Evolutionary conservation across 1,140 invertebrate genomes (phyloP).

Genomic region (Ctenoplectra terminalis): DNA sequence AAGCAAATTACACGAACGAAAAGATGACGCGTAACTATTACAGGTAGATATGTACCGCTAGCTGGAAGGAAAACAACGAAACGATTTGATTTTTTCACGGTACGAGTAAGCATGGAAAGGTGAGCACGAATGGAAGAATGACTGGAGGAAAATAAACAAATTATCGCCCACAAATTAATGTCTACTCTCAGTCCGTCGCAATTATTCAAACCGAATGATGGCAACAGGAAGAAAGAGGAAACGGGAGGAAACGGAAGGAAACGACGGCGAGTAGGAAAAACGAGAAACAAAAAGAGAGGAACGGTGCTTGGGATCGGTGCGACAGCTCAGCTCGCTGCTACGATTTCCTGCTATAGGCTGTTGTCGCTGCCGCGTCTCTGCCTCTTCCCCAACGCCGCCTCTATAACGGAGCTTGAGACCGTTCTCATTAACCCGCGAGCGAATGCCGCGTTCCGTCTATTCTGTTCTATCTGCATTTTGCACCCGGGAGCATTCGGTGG

Average conservation of each 20-base stretch:
- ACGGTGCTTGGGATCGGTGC: constrained; percentile 27
- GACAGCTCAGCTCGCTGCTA: constrained; percentile 63
- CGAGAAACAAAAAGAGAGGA: background rate
- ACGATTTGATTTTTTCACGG: background rate
- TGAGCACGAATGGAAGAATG: background rate
- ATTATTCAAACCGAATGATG: constrained; percentile 31
- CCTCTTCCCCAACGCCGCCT: constrained; percentile 56
- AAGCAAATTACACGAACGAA: background rate
- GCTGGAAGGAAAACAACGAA: background rate
- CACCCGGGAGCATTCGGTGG: constrained; percentile 75
- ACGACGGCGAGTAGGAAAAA: background rate
- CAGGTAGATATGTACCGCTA: background rate
- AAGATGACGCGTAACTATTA: background rate
- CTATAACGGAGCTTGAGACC: constrained; percentile 78
- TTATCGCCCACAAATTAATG: constrained; percentile 27
- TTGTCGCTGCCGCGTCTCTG: constrained; percentile 46
- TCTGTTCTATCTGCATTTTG: constrained; percentile 77
- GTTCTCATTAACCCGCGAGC: constrained; percentile 80
- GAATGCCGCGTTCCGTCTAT: constrained; percentile 75
- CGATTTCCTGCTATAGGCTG: constrained; percentile 69
- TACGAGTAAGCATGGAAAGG: background rate
- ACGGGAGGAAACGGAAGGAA: constrained; percentile 27
- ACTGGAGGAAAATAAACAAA: constrained; percentile 4
- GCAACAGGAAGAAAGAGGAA: constrained; percentile 17
- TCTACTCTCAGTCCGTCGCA: constrained; percentile 12